phyloP scores from a whole-genome alignment of 2,797 vertebrate species.

The Phoxinus dragarum region DNA sequence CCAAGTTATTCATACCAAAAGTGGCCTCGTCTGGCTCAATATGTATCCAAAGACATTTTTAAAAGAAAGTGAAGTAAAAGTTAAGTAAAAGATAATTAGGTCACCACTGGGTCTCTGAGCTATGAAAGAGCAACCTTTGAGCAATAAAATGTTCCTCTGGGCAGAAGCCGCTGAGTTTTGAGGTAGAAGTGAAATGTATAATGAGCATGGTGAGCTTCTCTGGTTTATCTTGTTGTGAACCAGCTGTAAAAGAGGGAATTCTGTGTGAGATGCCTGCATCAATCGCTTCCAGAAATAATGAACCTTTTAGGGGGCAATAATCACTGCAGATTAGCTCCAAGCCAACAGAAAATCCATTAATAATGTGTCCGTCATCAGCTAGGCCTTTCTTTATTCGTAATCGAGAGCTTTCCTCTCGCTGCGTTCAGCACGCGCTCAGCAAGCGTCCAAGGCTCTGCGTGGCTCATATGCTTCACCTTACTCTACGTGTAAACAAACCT shows the following conservation, averaged over 20 bases:
- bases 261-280: conserved; percentile 70
- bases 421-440: conserved; percentile 8
- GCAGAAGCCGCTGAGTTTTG: conserved; percentile 10
- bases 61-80: neutral
- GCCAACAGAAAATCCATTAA: conserved; percentile 63
- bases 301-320: conserved; percentile 70
- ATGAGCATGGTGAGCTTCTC: conserved; percentile 33
- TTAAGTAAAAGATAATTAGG: neutral
- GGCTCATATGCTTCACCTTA: conserved; percentile 54
- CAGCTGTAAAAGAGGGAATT: conserved; percentile 60
- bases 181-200: conserved; percentile 19
- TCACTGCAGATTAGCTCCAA: conserved; percentile 71
- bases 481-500: conserved; percentile 41
- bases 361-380: conserved; percentile 47
- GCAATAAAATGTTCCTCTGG: conserved; percentile 1
- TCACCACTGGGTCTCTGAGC: neutral
- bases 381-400: conserved; percentile 26
- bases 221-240: conserved; percentile 51
- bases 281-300: conserved; percentile 72
- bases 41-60: neutral
- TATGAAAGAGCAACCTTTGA: conserved; percentile 7
- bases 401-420: conserved; percentile 1
- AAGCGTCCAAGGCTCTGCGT: conserved; percentile 35
- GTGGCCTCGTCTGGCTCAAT: neutral
- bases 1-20: neutral